Conservation (phyloP, 2,888 invertebrate genomes). For the Scotopteryx bipunctaria region DNA sequence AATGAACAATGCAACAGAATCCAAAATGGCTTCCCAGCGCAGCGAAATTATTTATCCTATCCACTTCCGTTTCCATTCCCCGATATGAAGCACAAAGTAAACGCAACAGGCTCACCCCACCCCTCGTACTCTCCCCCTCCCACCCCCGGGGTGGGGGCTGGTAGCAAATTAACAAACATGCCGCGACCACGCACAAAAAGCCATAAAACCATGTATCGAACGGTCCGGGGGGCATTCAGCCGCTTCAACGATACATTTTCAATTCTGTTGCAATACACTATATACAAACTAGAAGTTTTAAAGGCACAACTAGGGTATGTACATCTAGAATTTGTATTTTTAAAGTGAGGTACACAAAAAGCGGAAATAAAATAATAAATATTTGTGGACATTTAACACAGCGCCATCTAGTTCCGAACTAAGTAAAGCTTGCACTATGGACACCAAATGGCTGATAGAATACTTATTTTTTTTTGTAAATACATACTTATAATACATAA, state of each 20-base stretch:
- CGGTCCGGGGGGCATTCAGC: constrained; percentile 26
- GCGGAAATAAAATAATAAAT: too few relatives aligned
- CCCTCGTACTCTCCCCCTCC: constrained; percentile 10
- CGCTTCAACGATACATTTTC: constrained; percentile 6
- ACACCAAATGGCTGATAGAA: too few relatives aligned
- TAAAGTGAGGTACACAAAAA: too few relatives aligned
- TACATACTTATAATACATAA: too few relatives aligned
- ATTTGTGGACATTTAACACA: too few relatives aligned
- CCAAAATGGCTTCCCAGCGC: constrained; percentile 28
- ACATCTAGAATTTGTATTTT: too few relatives aligned
- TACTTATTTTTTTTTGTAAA: too few relatives aligned
- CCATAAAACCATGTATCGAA: constrained; percentile 53
- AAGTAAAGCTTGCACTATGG: too few relatives aligned
- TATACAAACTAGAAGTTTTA: background rate
- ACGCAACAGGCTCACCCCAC: constrained; percentile 50
- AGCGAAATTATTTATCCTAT: constrained; percentile 25
- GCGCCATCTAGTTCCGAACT: too few relatives aligned
- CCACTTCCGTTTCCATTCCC: constrained; percentile 30
- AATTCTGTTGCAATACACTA: too few relatives aligned
- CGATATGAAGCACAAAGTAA: constrained; percentile 46
- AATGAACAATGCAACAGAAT: constrained; percentile 24
- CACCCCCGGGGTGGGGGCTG: constrained; percentile 33
- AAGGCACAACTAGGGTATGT: too few relatives aligned
- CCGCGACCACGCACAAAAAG: constrained; percentile 52
- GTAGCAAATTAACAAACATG: constrained; percentile 59